phyloP scores from a whole-genome alignment of 2,797 vertebrate species.

The Pagetopsis macropterus region DNA sequence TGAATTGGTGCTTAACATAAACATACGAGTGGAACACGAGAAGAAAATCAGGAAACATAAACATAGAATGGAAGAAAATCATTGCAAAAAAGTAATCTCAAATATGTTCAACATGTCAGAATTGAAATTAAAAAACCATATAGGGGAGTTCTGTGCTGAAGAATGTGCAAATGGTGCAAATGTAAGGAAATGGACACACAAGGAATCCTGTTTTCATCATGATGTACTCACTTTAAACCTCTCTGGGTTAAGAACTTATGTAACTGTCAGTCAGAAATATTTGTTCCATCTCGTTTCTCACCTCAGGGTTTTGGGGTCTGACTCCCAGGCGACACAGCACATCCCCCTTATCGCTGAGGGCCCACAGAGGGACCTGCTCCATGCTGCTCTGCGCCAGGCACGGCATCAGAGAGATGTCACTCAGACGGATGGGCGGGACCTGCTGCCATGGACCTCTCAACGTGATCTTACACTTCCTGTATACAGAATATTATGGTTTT shows the following conservation, averaged over 20 bases:
- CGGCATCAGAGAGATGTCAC: slow-evolving; percentile 92
- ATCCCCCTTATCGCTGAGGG: slow-evolving; percentile 94
- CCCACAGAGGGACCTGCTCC: slow-evolving; percentile 91
- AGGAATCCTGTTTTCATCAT: not conserved
- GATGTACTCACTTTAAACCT: not conserved
- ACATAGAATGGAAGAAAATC: no score
- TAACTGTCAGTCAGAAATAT: not conserved
- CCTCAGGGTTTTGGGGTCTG: slow-evolving; percentile 85
- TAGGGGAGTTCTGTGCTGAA: no score
- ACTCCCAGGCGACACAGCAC: slow-evolving; percentile 94
- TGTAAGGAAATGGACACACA: no score
- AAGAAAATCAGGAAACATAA: no score
- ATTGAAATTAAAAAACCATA: no score
- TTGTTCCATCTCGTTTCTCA: slow-evolving; percentile 71
- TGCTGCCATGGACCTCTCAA: slow-evolving; percentile 92
- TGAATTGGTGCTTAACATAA: no score
- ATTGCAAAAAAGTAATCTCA: no score
- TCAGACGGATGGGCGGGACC: slow-evolving; percentile 89
- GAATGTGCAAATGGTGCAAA: no score
- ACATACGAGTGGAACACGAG: no score
- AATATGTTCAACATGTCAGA: no score
- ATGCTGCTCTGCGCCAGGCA: slow-evolving; percentile 81
- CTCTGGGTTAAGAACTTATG: not conserved
- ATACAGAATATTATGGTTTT: not conserved
- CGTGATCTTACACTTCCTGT: slow-evolving; percentile 93